A percentile compares a stretch with the other conserved stretches of the same genome.
Conservation (phyloP, 1,140 invertebrate genomes). For the Drosophila mojavensis region DNA sequence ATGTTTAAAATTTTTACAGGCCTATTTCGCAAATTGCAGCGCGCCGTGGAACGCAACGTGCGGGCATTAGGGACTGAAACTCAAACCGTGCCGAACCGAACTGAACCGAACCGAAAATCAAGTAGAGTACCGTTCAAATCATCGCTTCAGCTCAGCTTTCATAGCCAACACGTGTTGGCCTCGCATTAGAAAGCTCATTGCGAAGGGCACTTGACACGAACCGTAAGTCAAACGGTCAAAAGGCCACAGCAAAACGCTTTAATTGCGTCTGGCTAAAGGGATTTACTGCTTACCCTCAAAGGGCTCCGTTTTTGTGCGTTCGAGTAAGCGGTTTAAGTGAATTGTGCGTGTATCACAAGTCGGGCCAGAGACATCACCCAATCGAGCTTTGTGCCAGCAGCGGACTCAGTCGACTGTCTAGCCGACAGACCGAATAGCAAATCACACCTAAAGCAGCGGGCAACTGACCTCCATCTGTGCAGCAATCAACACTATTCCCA, state of each 20-base stretch:
- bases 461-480: conserved; percentile 8
- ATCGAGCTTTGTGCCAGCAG: conserved; percentile 26
- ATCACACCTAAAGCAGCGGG: not conserved
- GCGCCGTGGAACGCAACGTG: conserved; percentile 24
- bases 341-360: conserved; percentile 34
- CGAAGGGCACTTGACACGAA: conserved; percentile 37
- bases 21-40: conserved; percentile 19
- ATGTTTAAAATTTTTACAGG: conserved; percentile 38
- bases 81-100: not conserved
- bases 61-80: conserved; percentile 23
- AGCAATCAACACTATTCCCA: not conserved
- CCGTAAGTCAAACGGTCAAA: conserved; percentile 57
- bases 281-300: conserved; percentile 40
- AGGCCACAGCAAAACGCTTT: conserved; percentile 46
- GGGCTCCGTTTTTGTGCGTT: not conserved
- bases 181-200: conserved; percentile 40
- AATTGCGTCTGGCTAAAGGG: conserved; percentile 64
- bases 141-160: not conserved
- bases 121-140: conserved; percentile 27
- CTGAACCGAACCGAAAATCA: not conserved
- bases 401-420: conserved; percentile 30
- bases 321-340: conserved; percentile 22
- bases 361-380: conserved; percentile 29
- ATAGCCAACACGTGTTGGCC: conserved; percentile 23
- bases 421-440: conserved; percentile 25